Evolutionary conservation across 2,797 vertebrate genomes (phyloP).

Genomic region (Linurgus olivaceus): DNA sequence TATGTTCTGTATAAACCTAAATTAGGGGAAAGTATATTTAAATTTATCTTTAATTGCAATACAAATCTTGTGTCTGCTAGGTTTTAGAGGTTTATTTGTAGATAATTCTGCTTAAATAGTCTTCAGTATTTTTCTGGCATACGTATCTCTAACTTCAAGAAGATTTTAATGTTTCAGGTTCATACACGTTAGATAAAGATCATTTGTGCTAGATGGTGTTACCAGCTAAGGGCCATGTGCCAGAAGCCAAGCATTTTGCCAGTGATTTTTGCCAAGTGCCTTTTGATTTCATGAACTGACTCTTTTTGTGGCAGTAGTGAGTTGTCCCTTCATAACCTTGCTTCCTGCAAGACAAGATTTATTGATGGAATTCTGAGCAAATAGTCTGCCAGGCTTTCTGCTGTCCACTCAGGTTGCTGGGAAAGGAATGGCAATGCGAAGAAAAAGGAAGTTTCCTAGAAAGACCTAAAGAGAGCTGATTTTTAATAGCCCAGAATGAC

Average conservation of each 20-base stretch:
- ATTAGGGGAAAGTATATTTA: neutral
- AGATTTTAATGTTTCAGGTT: neutral
- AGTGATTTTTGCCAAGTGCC: neutral
- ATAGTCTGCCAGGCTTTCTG: neutral
- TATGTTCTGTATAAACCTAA: neutral
- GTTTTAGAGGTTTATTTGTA: neutral
- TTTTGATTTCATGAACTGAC: neutral
- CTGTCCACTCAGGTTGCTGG: neutral
- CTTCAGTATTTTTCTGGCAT: neutral
- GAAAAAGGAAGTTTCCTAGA: neutral
- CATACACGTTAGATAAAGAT: neutral
- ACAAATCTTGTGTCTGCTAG: neutral
- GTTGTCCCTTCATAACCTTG: neutral
- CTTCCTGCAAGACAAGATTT: neutral
- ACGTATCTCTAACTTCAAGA: neutral
- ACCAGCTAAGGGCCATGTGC: rapidly evolving
- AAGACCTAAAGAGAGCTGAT: neutral
- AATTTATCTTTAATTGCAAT: neutral
- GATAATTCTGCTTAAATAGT: neutral
- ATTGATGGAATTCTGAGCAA: neutral
- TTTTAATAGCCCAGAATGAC: neutral
- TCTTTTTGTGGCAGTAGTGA: rapidly evolving
- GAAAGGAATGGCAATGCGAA: neutral
- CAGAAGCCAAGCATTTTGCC: neutral
- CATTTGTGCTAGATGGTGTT: neutral